Conservation (phyloP, 2,113 vertebrate species). For the Hippocampus mohnikei region DNA sequence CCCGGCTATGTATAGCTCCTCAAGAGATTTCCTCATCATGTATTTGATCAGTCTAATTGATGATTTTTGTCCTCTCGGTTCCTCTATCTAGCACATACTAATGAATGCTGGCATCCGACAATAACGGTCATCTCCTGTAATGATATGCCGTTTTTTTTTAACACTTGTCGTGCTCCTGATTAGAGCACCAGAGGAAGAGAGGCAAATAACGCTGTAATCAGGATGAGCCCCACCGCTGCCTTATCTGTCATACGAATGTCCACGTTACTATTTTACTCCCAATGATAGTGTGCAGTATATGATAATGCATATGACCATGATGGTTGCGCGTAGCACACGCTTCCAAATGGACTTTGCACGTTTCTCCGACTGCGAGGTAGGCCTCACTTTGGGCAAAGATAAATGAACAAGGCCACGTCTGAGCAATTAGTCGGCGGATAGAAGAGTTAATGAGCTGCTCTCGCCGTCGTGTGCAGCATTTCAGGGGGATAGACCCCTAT, state of each 20-base stretch:
- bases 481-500: slow-evolving; percentile 63
- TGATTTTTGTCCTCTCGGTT: slow-evolving; percentile 94
- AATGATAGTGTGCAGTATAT: neutral
- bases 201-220: slow-evolving; percentile 26
- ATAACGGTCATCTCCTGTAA: slow-evolving; percentile 83
- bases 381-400: slow-evolving; percentile 39
- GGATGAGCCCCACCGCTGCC: neutral
- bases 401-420: slow-evolving; percentile 58
- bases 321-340: neutral
- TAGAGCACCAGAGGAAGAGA: slow-evolving; percentile 23
- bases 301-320: neutral
- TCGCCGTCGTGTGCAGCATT: slow-evolving; percentile 45
- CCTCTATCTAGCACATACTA: slow-evolving; percentile 85
- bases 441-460: slow-evolving; percentile 63
- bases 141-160: slow-evolving; percentile 36
- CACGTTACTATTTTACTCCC: neutral
- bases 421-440: slow-evolving; percentile 70
- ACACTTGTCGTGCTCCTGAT: slow-evolving; percentile 39
- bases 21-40: slow-evolving; percentile 77
- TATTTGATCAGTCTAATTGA: slow-evolving; percentile 89
- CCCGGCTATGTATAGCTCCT: slow-evolving; percentile 63
- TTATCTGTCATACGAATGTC: neutral
- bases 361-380: slow-evolving; percentile 32
- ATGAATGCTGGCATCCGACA: slow-evolving; percentile 84
- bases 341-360: slow-evolving; percentile 10